phyloP scores from a whole-genome alignment of 2,888 invertebrate species.

The Allygus modestus region DNA sequence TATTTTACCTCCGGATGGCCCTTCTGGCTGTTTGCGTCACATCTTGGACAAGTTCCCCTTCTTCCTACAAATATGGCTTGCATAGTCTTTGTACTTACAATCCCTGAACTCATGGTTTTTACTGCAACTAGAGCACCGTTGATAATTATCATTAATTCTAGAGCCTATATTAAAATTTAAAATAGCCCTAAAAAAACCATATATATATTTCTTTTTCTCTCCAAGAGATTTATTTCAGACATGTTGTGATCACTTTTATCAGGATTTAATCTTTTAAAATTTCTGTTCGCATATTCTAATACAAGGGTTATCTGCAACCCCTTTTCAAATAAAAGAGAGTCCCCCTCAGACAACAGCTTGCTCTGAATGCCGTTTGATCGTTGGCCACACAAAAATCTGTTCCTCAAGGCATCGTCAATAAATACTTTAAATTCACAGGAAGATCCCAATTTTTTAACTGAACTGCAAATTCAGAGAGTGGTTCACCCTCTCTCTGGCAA shows the following conservation, averaged over 20 bases:
- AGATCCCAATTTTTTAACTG: constrained; percentile 42
- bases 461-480: constrained; percentile 56
- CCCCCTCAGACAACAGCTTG: not conserved
- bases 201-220: no score
- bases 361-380: not conserved
- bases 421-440: constrained; percentile 59
- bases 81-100: no score
- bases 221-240: no score
- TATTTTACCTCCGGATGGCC: no score
- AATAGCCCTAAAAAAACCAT: no score
- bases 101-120: no score
- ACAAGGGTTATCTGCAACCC: not conserved
- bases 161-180: no score
- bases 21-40: no score
- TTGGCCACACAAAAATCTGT: constrained; percentile 50
- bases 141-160: no score
- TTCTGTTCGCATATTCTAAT: not conserved
- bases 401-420: constrained; percentile 29
- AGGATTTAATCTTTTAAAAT: not conserved
- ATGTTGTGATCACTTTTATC: not conserved
- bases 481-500: constrained; percentile 53
- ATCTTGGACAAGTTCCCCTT: no score
- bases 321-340: not conserved
- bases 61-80: no score
- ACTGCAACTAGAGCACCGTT: no score